Conservation (phyloP, 2,797 vertebrate species). For the Eulemur albifrons region DNA sequence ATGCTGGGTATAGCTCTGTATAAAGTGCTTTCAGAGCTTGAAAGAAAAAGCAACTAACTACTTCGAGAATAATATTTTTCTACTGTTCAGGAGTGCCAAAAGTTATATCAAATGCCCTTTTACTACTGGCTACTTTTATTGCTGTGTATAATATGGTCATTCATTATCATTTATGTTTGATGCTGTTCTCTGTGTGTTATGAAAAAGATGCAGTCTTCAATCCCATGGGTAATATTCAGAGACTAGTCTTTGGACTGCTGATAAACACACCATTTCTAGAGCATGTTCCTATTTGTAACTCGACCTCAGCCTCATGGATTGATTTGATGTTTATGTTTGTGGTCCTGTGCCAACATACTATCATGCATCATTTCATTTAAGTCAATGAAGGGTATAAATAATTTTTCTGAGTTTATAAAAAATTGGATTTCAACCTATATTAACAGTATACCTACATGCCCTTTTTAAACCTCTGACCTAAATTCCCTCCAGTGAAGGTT, state of each 20-base stretch:
- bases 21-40: background rate
- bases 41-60: background rate
- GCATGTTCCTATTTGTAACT: background rate
- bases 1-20: background rate
- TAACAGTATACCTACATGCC: background rate
- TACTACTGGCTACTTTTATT: background rate
- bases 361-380: background rate
- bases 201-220: background rate
- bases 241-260: background rate
- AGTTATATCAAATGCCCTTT: background rate
- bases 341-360: background rate
- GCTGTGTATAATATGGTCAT: background rate
- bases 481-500: background rate
- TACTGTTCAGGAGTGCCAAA: background rate
- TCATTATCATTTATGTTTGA: background rate
- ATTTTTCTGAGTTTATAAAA: conserved; percentile 12
- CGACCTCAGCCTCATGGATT: background rate
- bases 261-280: background rate
- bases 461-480: background rate
- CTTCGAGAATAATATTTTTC: background rate
- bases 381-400: background rate
- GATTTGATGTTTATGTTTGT: background rate
- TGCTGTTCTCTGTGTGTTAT: background rate
- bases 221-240: background rate
- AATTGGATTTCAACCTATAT: background rate